These are phyloP conservation scores for Alsophila aescularia DNA, from an alignment of 2,888 invertebrate species.

Conservation along the genomic window DNA sequence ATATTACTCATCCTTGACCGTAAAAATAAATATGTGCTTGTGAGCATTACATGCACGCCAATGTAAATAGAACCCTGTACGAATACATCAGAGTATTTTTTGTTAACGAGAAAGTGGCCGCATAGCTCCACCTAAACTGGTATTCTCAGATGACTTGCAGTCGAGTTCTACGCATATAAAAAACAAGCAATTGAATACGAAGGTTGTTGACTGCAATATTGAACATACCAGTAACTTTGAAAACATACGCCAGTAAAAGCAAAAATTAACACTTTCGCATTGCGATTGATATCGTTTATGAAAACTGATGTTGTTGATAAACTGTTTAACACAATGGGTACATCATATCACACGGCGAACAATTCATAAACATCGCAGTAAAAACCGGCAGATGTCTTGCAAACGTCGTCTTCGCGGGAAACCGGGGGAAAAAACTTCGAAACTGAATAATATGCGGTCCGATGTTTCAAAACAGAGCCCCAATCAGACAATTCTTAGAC, in stretches of 20 bases:
- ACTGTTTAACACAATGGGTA: slow-evolving; percentile 21
- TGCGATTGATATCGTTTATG: slow-evolving; percentile 8
- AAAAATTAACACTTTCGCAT: slow-evolving; percentile 13
- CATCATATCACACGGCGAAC: slow-evolving; percentile 13
- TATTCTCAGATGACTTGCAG: slow-evolving; percentile 45
- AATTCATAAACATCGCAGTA: slow-evolving; percentile 26
- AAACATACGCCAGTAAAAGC: not conserved
- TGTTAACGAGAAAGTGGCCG: slow-evolving; percentile 25
- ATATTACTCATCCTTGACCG: slow-evolving; percentile 69
- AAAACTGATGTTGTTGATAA: slow-evolving; percentile 12
- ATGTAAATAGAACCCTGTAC: slow-evolving; percentile 38
- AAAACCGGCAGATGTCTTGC: slow-evolving; percentile 43
- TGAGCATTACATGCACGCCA: slow-evolving; percentile 35
- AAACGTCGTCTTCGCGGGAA: slow-evolving; percentile 48
- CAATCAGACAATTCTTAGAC: slow-evolving; percentile 1
- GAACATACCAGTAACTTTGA: not conserved
- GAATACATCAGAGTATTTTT: slow-evolving; percentile 24
- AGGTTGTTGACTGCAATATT: slow-evolving; percentile 7
- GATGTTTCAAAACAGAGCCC: slow-evolving; percentile 28
- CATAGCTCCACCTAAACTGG: slow-evolving; percentile 38
- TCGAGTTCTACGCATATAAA: slow-evolving; percentile 43
- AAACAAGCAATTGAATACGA: slow-evolving; percentile 18
- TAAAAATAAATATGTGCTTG: slow-evolving; percentile 53
- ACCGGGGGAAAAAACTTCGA: slow-evolving; percentile 35
- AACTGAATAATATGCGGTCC: slow-evolving; percentile 37